Conservation (phyloP, 1,140 invertebrate species). For the Planococcus citri region DNA sequence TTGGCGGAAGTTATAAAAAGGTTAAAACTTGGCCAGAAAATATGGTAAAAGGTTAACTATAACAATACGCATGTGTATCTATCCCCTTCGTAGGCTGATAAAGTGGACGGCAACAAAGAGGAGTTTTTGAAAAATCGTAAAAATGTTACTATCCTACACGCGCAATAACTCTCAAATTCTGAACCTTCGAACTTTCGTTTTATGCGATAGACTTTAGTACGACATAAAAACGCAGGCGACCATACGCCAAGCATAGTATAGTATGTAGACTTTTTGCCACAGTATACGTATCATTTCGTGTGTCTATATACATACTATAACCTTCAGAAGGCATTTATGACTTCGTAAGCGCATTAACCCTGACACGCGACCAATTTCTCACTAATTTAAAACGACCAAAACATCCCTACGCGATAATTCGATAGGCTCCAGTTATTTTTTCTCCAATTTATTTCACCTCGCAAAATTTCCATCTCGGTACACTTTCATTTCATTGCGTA, state of each 20-base stretch:
- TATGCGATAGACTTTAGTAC: not conserved
- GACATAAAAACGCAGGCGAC: not conserved
- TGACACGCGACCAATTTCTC: not conserved
- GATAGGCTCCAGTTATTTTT: too few relatives aligned
- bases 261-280: not conserved
- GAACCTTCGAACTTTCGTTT: not conserved
- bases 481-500: too few relatives aligned
- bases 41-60: too few relatives aligned
- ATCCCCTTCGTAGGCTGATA: too few relatives aligned
- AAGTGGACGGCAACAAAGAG: too few relatives aligned
- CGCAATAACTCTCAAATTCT: not conserved
- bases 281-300: too few relatives aligned
- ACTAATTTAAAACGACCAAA: not conserved
- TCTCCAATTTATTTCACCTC: too few relatives aligned
- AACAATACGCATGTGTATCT: too few relatives aligned
- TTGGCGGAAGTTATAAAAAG: too few relatives aligned
- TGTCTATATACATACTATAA: not conserved
- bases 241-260: not conserved
- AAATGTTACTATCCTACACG: not conserved
- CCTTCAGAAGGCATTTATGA: not conserved
- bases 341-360: not conserved
- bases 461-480: too few relatives aligned
- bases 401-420: not conserved
- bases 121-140: too few relatives aligned
- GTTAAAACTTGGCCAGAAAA: too few relatives aligned